phyloP scores from a whole-genome alignment of 2,888 invertebrate genomes.

The Gastracanthus pulcherrimus region DNA sequence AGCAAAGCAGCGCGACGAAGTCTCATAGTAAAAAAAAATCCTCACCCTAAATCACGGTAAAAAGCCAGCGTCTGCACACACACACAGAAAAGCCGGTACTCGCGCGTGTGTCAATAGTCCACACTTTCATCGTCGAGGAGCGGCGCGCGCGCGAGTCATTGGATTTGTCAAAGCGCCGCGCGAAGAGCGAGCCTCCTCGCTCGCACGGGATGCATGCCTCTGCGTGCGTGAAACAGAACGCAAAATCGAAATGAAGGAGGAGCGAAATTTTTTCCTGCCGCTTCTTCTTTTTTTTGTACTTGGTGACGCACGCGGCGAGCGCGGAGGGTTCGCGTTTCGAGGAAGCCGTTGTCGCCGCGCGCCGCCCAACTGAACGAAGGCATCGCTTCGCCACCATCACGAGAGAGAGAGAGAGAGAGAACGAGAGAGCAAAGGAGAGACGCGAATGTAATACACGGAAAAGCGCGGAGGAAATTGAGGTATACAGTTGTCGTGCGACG shows the following conservation, averaged over 20 bases:
- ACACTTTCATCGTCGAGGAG: background rate
- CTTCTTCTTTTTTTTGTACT: conserved; percentile 8
- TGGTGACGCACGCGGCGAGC: conserved; percentile 24
- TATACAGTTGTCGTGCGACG: too few species aligned
- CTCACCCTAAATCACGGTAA: too few species aligned
- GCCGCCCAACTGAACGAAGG: background rate
- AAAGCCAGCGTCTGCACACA: too few species aligned
- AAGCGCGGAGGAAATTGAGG: background rate
- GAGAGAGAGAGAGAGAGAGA: background rate
- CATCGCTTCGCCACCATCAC: background rate
- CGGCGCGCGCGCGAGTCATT: background rate
- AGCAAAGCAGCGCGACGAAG: too few species aligned
- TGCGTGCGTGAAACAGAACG: background rate
- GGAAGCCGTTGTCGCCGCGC: background rate
- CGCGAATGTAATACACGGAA: too few species aligned
- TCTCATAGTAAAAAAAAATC: too few species aligned
- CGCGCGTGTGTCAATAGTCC: background rate
- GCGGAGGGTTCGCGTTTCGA: conserved; percentile 16
- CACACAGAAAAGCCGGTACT: too few species aligned
- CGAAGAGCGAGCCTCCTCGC: too few species aligned
- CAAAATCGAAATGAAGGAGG: background rate
- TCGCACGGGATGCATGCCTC: too few species aligned
- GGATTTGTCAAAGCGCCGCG: too few species aligned
- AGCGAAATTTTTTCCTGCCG: conserved; percentile 15
- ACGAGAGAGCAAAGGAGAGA: too few species aligned